Conservation (phyloP, 2,888 invertebrate species). For the Rhogogaster chlorosoma region DNA sequence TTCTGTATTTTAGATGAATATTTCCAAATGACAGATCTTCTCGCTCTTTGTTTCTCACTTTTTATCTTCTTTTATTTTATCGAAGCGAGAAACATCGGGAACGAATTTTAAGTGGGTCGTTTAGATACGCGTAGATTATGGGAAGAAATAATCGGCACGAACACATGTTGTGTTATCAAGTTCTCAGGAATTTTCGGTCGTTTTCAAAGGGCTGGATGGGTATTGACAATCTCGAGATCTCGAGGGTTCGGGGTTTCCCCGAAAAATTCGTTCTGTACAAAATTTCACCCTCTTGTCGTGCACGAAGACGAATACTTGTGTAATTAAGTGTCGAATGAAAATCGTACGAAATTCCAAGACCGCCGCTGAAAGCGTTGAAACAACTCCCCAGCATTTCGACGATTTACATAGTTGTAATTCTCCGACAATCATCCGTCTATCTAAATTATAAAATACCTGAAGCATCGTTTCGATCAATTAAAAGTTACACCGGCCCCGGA, state of each 20-base stretch:
- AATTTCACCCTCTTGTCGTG: conserved; percentile 29
- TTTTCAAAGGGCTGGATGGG: conserved; percentile 13
- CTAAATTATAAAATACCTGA: neutral
- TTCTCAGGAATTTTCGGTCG: conserved; percentile 35
- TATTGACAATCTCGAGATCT: conserved; percentile 15
- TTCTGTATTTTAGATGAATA: neutral
- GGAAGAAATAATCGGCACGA: conserved; percentile 32
- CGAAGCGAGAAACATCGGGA: neutral
- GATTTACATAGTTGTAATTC: conserved; percentile 11
- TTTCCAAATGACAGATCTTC: neutral
- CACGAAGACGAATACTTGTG: conserved; percentile 44
- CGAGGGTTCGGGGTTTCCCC: neutral
- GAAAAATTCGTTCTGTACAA: conserved; percentile 17
- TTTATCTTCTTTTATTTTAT: neutral
- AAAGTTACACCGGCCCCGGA: neutral
- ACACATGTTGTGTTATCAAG: conserved; percentile 50
- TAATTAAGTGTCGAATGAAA: conserved; percentile 49
- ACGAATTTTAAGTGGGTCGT: conserved; percentile 13
- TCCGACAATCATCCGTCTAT: conserved; percentile 6
- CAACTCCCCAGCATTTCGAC: neutral
- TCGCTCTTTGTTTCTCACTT: neutral
- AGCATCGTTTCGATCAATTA: conserved; percentile 14
- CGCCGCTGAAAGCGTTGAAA: conserved; percentile 12
- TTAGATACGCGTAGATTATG: neutral
- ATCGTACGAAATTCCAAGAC: conserved; percentile 39